phyloP scores from a whole-genome alignment of 2,888 invertebrate genomes.

The Sturmia bella region DNA sequence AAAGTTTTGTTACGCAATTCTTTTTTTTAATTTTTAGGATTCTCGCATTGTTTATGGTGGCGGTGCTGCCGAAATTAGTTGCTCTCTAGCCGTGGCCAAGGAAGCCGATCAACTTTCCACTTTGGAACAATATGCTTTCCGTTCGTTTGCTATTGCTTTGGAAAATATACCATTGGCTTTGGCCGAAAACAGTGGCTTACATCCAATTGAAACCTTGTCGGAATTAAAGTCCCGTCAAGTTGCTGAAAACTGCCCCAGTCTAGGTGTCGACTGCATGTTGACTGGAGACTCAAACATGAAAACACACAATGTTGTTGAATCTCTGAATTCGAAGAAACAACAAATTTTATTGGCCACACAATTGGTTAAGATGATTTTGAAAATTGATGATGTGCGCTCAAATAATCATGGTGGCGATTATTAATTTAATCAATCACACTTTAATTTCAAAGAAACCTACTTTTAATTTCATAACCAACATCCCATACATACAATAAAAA shows the following conservation, averaged over 20 bases:
- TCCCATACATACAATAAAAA: conserved; percentile 23
- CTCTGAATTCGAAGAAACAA: conserved; percentile 97
- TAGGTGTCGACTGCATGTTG: conserved; percentile 98
- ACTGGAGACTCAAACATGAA: conserved; percentile 94
- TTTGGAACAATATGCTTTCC: conserved; percentile 98
- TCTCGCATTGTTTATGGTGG: conserved; percentile 97
- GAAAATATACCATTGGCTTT: conserved; percentile 97
- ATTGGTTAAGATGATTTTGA: conserved; percentile 99
- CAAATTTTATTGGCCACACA: conserved; percentile 98
- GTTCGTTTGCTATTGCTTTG: conserved; percentile 97
- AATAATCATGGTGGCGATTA: conserved; percentile 82
- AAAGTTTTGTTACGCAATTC: too few relatives aligned
- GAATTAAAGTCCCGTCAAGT: conserved; percentile 95
- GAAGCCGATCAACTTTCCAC: conserved; percentile 94
- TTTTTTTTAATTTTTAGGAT: conserved; percentile 81
- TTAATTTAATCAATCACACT: conserved; percentile 34
- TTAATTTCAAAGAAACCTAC: not conserved
- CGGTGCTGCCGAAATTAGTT: conserved; percentile 97
- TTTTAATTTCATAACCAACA: conserved; percentile 35
- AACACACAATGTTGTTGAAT: conserved; percentile 96
- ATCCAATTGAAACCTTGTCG: conserved; percentile 95
- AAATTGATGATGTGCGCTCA: conserved; percentile 97
- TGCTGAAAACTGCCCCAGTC: conserved; percentile 89
- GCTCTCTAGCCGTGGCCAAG: conserved; percentile 93
- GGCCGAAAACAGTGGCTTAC: conserved; percentile 97